phyloP scores from a whole-genome alignment of 2,888 invertebrate species.

The Candidula unifasciata region DNA sequence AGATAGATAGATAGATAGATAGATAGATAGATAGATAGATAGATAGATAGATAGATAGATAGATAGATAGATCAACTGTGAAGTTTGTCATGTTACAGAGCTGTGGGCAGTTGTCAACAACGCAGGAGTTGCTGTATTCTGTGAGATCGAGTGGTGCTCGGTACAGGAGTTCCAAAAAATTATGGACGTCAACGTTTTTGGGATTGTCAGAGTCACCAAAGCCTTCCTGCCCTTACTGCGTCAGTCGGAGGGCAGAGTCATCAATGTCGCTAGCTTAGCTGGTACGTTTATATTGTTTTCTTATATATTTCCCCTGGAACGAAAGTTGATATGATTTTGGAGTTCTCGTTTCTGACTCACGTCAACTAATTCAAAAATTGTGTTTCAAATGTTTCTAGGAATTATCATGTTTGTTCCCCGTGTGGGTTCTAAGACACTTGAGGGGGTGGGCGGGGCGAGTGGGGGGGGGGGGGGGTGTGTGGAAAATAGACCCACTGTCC shows the following conservation, averaged over 20 bases:
- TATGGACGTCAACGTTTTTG: slow-evolving; percentile 73
- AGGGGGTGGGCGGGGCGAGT: too few relatives aligned
- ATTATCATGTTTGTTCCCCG: too few relatives aligned
- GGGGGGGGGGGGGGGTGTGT: too few relatives aligned
- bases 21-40: too few relatives aligned
- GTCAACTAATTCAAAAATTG: too few relatives aligned
- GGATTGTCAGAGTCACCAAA: slow-evolving; percentile 72
- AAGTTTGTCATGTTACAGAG: slow-evolving; percentile 55
- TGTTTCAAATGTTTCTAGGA: too few relatives aligned
- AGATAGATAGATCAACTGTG: too few relatives aligned
- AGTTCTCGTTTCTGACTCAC: too few relatives aligned
- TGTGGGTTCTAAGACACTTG: too few relatives aligned
- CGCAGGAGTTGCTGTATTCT: slow-evolving; percentile 70
- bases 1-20: too few relatives aligned
- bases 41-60: too few relatives aligned
- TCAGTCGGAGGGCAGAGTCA: slow-evolving; percentile 65
- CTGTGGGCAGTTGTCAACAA: slow-evolving; percentile 75
- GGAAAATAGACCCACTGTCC: too few relatives aligned
- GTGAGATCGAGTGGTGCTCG: slow-evolving; percentile 73
- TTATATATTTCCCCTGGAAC: not conserved
- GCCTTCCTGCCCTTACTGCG: slow-evolving; percentile 71
- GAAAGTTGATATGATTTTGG: not conserved
- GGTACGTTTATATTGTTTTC: slow-evolving; percentile 58
- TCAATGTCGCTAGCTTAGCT: slow-evolving; percentile 74
- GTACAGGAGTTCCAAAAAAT: slow-evolving; percentile 69